phyloP scores from a whole-genome alignment of 2,888 invertebrate genomes.

The Mylabris sibirica region DNA sequence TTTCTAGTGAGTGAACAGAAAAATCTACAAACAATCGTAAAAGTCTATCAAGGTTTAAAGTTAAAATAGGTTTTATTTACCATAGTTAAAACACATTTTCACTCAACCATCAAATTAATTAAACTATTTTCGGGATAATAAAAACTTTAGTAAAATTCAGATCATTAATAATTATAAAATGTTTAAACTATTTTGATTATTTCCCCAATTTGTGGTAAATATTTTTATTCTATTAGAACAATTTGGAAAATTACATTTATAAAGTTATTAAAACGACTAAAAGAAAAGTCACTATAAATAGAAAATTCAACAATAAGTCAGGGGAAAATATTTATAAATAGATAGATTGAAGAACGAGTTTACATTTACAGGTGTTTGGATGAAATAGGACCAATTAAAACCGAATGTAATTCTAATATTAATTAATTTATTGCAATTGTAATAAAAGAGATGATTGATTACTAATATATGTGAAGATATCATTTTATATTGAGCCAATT shows the following conservation, averaged over 20 bases:
- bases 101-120: background rate
- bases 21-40: too few species aligned
- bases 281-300: too few species aligned
- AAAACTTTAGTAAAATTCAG: background rate
- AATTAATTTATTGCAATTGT: constrained; percentile 2
- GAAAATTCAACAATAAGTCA: background rate
- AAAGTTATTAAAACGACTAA: background rate
- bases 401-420: background rate
- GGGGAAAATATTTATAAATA: background rate
- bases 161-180: too few species aligned
- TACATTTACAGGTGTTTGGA: background rate
- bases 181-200: too few species aligned
- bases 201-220: too few species aligned
- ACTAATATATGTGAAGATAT: background rate
- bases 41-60: background rate
- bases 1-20: too few species aligned
- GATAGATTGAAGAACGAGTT: constrained; percentile 2
- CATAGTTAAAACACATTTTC: background rate
- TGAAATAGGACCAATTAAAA: background rate
- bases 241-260: too few species aligned
- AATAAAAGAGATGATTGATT: background rate
- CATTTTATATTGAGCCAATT: background rate
- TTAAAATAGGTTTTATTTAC: background rate
- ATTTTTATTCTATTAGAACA: too few species aligned
- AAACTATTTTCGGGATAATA: background rate